Percentiles rank a stretch among this genome's conserved stretches.
Conservation (phyloP, 2,888 invertebrate genomes). For the Tetragonisca angustula region DNA sequence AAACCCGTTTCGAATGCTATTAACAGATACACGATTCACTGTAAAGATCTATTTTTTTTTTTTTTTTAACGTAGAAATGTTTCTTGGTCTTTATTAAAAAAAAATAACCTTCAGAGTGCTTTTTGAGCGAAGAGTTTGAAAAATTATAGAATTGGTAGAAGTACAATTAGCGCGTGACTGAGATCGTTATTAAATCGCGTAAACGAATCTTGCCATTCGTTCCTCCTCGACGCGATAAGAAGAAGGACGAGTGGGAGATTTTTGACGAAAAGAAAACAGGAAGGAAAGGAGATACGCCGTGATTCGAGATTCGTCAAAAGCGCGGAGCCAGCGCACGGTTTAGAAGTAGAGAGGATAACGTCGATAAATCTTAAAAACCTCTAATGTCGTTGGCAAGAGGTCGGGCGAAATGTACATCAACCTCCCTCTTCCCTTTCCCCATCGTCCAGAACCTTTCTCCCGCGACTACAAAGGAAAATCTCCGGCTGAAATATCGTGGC, state of each 20-base stretch:
- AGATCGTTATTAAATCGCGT: too few relatives aligned
- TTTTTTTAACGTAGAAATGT: too few relatives aligned
- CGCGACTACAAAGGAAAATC: constrained; percentile 24
- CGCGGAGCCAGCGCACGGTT: not conserved
- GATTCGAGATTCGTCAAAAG: not conserved
- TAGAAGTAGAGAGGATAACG: not conserved
- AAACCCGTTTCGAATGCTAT: not conserved
- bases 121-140: too few relatives aligned
- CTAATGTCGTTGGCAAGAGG: not conserved
- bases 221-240: not conserved
- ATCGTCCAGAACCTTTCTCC: not conserved
- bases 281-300: not conserved
- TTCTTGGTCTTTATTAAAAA: too few relatives aligned
- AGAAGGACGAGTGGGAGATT: not conserved
- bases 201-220: too few relatives aligned
- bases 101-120: too few relatives aligned
- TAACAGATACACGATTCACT: not conserved
- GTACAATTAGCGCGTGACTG: too few relatives aligned
- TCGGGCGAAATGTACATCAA: not conserved
- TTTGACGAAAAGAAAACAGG: not conserved
- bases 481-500: constrained; percentile 21
- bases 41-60: too few relatives aligned
- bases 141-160: too few relatives aligned
- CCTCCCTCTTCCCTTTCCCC: not conserved
- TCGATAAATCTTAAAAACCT: not conserved